Evolutionary conservation across 92 coral and sea anemone genomes (phyloP).

Genomic region (Zoanthus solanderi): DNA sequence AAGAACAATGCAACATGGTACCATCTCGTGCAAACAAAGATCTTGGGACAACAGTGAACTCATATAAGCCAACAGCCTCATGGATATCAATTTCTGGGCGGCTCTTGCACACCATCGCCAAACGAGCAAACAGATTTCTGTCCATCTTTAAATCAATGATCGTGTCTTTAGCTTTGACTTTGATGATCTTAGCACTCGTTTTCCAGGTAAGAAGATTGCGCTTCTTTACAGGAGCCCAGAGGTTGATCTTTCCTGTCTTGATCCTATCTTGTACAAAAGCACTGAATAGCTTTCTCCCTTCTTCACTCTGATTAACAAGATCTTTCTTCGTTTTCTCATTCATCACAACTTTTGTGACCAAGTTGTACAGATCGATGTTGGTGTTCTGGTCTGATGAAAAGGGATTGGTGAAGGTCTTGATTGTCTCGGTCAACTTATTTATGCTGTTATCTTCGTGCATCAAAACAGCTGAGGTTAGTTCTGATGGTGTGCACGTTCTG

Average conservation of each 20-base stretch:
- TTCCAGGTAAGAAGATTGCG: constrained; percentile 66
- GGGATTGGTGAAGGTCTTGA: neutral
- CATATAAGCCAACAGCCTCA: constrained; percentile 60
- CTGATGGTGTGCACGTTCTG: constrained; percentile 28
- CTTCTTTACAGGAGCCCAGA: constrained; percentile 65
- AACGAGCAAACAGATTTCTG: constrained; percentile 39
- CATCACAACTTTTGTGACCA: constrained; percentile 19
- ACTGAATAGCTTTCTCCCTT: constrained; percentile 25
- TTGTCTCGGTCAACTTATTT: constrained; percentile 20
- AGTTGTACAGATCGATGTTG: neutral
- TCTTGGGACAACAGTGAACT: constrained; percentile 63
- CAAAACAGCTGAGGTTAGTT: constrained; percentile 26
- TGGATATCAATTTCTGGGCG: constrained; percentile 64
- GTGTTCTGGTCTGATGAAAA: constrained; percentile 24
- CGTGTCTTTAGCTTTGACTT: constrained; percentile 47
- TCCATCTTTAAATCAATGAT: constrained; percentile 57
- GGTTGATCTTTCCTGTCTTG: constrained; percentile 55
- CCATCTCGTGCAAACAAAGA: constrained; percentile 67
- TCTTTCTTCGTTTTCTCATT: neutral
- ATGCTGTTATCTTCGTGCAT: constrained; percentile 33
- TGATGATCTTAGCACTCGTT: constrained; percentile 54
- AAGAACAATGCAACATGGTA: constrained; percentile 62
- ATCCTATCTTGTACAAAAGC: constrained; percentile 59
- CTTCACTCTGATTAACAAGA: neutral
- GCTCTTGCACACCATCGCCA: constrained; percentile 65